Evolutionary conservation across 2,113 vertebrate genomes (phyloP), one percentile per base, ranked within the genome.

Genomic region (Murina feae): DNA sequence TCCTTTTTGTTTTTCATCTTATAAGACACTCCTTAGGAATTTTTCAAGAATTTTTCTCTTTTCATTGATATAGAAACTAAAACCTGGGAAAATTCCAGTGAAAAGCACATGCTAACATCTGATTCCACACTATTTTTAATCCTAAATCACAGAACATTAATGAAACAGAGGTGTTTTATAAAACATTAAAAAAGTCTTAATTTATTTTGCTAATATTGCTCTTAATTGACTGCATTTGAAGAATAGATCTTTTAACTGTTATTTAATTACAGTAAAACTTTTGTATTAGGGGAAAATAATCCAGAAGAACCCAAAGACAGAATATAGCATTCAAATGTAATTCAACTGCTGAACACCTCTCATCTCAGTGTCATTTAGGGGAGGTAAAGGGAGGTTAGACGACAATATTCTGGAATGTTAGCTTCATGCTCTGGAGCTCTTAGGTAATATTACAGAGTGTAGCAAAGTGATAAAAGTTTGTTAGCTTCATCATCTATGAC

Each of bases 21-120:
- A 2, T 75, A 92, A 74, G 68, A 79, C n/a, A 86, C 12, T 74
- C 39, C 14, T 13, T 17, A 94, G 72, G 13, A 96, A 87, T 63
- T 66, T 9, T 55, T 18, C 14, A 95, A 71, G 25, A n/a, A 23
- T 30, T 80, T 79, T 92, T 95, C 92, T 65, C 53, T 89, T 92
- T 82, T 65, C 12, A 32, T 21, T 88, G 47, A 85, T 30, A 17
- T 2, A 72, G 35, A 42, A 71, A 75, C 32, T 58, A 18, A 53
- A 90, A 49, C 42, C 85, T 42, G 44, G 25, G 53, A 18, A 60
- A 85, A 55, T 55, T 81, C 6, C 13, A 69, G 1, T n/a, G 5
- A 37, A 80, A 90, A 89, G 42, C 30, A 60, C 44, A 75, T 86
- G 30, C 42, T 49, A 53, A 86, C 55, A 74, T 68, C 47, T 39